Conservation (phyloP, 37 sponge, comb jelly and placozoan species). For the Tethya wilhelma region DNA sequence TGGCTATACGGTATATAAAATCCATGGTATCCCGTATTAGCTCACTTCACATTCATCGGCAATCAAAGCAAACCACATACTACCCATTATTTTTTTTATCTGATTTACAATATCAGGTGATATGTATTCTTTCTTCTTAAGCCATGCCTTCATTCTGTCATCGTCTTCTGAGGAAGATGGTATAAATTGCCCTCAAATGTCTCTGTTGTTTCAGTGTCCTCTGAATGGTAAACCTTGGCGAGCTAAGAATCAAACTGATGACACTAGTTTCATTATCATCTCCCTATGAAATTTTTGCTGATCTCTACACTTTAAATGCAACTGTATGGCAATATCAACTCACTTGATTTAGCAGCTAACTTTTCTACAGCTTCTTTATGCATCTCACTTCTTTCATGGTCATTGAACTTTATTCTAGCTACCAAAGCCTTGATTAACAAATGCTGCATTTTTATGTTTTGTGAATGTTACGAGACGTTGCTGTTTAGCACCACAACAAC, state of each 20-base stretch:
- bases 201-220: constrained; percentile 24
- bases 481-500: constrained; percentile 34
- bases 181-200: constrained; percentile 47
- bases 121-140: constrained; percentile 37
- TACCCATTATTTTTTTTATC: constrained; percentile 6
- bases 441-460: constrained; percentile 9
- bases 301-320: constrained; percentile 9
- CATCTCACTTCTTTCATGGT: constrained; percentile 41
- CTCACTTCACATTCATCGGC: too few relatives aligned
- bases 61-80: constrained; percentile 17
- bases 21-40: too few relatives aligned
- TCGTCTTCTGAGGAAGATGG: constrained; percentile 31
- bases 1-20: too few relatives aligned
- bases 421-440: constrained; percentile 31
- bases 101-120: constrained; percentile 40
- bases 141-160: constrained; percentile 9
- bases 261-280: constrained; percentile 25
- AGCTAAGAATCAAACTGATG: constrained; percentile 24
- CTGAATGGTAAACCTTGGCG: constrained; percentile 29
- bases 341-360: not conserved
- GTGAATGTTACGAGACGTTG: constrained; percentile 30
- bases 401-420: constrained; percentile 50
- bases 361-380: not conserved
- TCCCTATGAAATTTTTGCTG: constrained; percentile 1
- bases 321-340: constrained; percentile 15